phyloP scores from a whole-genome alignment of 2,113 vertebrate genomes.

The Phaethornis superciliosus region DNA sequence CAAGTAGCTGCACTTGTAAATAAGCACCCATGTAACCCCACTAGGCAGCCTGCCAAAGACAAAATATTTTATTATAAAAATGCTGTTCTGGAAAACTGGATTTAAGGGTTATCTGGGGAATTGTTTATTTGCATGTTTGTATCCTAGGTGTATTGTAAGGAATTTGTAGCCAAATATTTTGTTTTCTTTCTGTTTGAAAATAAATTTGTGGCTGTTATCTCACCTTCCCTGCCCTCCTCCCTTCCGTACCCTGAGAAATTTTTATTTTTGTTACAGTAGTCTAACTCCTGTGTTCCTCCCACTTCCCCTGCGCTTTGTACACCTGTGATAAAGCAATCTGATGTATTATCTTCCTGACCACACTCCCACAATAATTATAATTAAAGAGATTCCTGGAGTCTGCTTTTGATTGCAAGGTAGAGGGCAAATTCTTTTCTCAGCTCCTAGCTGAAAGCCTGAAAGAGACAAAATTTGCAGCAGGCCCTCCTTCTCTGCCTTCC shows the following conservation, averaged over 20 bases:
- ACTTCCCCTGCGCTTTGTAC: background rate
- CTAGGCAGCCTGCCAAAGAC: slow-evolving; percentile 32
- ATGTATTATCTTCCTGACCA: slow-evolving; percentile 63
- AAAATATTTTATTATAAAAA: slow-evolving; percentile 15
- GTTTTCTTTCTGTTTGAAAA: slow-evolving; percentile 20
- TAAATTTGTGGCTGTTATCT: slow-evolving; percentile 53
- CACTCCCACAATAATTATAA: slow-evolving; percentile 52
- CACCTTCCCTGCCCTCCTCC: background rate
- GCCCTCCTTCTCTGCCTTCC: background rate
- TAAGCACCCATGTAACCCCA: background rate
- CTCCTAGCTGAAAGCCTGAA: background rate
- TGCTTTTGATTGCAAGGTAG: background rate
- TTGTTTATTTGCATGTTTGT: slow-evolving; percentile 2
- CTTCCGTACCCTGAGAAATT: background rate
- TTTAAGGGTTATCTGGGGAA: slow-evolving; percentile 10
- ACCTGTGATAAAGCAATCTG: slow-evolving; percentile 46
- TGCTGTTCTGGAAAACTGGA: background rate
- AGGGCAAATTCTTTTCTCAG: background rate
- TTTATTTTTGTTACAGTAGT: background rate
- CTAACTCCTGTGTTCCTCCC: slow-evolving; percentile 5
- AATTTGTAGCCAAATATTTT: slow-evolving; percentile 34
- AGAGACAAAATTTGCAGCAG: background rate
- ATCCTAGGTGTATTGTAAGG: slow-evolving; percentile 13
- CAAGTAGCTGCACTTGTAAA: slow-evolving; percentile 19
- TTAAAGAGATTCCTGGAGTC: slow-evolving; percentile 30